Conservation (phyloP, 2,797 vertebrate species). For the Melanotaenia trifasciata region DNA sequence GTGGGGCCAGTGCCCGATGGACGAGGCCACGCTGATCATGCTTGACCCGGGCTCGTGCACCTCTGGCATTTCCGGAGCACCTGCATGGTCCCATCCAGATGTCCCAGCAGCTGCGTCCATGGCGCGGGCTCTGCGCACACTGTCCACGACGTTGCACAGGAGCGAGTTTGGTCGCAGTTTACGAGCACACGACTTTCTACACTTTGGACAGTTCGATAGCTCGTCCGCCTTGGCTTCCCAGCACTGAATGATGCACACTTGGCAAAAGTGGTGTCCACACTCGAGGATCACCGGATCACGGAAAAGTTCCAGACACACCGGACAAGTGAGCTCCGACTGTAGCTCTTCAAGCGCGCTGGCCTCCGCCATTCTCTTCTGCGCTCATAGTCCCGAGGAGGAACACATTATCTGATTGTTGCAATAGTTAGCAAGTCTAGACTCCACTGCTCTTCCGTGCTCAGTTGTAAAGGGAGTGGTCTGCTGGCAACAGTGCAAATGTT, state of each 20-base stretch:
- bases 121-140: constrained; percentile 72
- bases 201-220: constrained; percentile 77
- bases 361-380: constrained; percentile 71
- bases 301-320: constrained; percentile 83
- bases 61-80: constrained; percentile 47
- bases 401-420: background rate
- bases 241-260: constrained; percentile 79
- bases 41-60: constrained; percentile 68
- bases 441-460: constrained; percentile 20
- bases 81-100: background rate
- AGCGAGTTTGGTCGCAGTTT: constrained; percentile 82
- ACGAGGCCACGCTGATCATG: constrained; percentile 71
- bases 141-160: constrained; percentile 82
- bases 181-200: constrained; percentile 73
- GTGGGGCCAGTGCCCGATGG: constrained; percentile 67
- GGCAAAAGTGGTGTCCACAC: constrained; percentile 84
- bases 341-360: constrained; percentile 78
- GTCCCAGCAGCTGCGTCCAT: constrained; percentile 51
- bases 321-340: constrained; percentile 81
- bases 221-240: constrained; percentile 82
- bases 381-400: constrained; percentile 46
- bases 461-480: constrained; percentile 54
- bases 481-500: constrained; percentile 8
- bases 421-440: background rate
- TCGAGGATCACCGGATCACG: constrained; percentile 81